Evolutionary conservation across 2,797 vertebrate genomes (phyloP), one percentile per base, ranked within the genome.

Genomic region (Phoebastria nigripes): DNA sequence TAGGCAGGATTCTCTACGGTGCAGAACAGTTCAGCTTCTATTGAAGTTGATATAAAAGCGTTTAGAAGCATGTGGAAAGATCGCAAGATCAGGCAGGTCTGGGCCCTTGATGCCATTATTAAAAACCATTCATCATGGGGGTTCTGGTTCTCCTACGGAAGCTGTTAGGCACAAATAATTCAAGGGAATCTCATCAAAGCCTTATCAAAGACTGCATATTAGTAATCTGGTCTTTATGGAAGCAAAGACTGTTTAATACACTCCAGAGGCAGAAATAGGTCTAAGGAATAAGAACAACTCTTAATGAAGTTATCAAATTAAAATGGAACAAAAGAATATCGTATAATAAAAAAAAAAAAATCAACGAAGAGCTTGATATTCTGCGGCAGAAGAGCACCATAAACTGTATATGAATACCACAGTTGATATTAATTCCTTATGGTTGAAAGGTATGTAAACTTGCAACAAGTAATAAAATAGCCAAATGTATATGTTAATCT

Each of bases 51-150:
- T 73, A 25, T 17, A 31, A 44, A 72, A 90, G 29, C 31, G 4
- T 74, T 90, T 35, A 62, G 31, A 77, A 84, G 49, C 42, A 46
- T 76, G 39, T 54, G n/a, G 62, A 73, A 85, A 74, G 69, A 84
- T 87, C 29, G 51, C 44, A 79, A 71, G 44, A 88, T 56, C 49
- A 58, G 52, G 14, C 61, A 65, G 63, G 58, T 79, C 62, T 78
- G 62, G 7, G 1, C 69, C 42, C 56, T 58, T 72, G 41, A 73
- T 92, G 72, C 33, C 55, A 33, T 97, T 96, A 91, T 96, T 97
- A 95, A 97, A 95, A 96, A 86, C 1, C 46, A 93, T 94, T 93
- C 61, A 92, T 97, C 56, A 80, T 37, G 8, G 39, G 76, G 7
- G 6, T 96, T 91, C 61, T 93, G 16, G 14, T 74, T 84, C 61